Evolutionary conservation across 2,113 vertebrate species (phyloP).

Genomic region (Orientallactaga bullata): DNA sequence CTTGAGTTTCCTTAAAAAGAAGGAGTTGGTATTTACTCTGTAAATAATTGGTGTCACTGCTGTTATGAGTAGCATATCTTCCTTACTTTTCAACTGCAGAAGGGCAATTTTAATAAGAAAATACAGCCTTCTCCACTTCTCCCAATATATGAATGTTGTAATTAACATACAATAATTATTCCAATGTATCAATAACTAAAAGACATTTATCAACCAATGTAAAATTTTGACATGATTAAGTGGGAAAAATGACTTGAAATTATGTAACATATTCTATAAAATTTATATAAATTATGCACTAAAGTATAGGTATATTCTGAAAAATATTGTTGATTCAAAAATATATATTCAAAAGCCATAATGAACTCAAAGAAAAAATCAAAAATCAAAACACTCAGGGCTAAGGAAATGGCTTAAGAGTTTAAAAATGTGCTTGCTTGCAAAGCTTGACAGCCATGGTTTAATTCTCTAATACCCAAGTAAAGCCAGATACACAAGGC

Average conservation of each 20-base stretch:
- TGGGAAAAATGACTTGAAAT: not conserved
- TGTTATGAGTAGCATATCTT: not conserved
- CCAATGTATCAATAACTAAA: not conserved
- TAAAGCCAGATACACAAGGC: too few species aligned
- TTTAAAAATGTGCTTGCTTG: too few species aligned
- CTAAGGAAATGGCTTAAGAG: too few species aligned
- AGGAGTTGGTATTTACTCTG: not conserved
- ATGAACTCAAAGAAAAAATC: not conserved
- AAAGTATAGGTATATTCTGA: not conserved
- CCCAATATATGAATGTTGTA: not conserved
- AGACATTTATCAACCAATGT: not conserved
- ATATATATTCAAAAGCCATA: not conserved
- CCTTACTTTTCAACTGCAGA: not conserved
- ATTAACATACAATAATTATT: not conserved
- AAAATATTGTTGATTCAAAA: slow-evolving; percentile 41
- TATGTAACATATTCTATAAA: not conserved
- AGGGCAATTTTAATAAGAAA: not conserved
- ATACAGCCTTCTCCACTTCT: not conserved
- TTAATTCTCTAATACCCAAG: too few species aligned
- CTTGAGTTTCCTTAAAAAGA: not conserved
- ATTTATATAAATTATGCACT: slow-evolving; percentile 36
- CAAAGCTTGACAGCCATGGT: too few species aligned
- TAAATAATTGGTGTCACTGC: not conserved
- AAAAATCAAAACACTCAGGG: too few species aligned
- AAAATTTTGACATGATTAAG: not conserved